A percentile compares a stretch with the other conserved stretches of the same genome.
Evolutionary conservation across 2,888 invertebrate species (phyloP).

Genomic region (Drosophila koepferae): DNA sequence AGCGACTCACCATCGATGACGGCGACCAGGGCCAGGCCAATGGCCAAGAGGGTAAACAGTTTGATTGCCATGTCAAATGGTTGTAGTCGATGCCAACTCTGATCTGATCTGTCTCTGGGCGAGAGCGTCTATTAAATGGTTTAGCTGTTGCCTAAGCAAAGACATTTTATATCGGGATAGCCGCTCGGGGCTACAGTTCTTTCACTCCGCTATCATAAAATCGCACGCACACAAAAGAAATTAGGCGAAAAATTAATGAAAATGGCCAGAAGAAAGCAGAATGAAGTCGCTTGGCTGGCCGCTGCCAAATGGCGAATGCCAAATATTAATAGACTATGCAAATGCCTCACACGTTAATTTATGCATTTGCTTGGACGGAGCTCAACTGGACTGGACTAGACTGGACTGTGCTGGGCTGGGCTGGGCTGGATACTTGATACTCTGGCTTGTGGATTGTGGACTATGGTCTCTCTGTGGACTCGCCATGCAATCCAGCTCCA

Average conservation of each 20-base stretch:
- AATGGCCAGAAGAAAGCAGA: conserved; percentile 27
- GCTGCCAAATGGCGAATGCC: conserved; percentile 36
- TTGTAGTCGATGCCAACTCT: conserved; percentile 4
- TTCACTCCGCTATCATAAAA: conserved; percentile 49
- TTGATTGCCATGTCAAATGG: conserved; percentile 58
- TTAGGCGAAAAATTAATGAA: conserved; percentile 47
- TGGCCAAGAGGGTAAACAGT: conserved; percentile 58
- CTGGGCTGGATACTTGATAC: background rate
- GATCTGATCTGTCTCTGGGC: conserved; percentile 52
- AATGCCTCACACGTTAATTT: conserved; percentile 62
- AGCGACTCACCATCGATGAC: conserved; percentile 65
- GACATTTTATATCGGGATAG: conserved; percentile 74
- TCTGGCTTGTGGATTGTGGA: conserved; percentile 5
- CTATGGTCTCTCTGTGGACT: conserved; percentile 1
- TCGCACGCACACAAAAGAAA: conserved; percentile 55
- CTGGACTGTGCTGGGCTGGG: background rate
- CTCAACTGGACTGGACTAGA: background rate
- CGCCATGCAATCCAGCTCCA: conserved; percentile 5
- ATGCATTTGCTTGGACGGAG: conserved; percentile 39
- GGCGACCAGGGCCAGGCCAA: conserved; percentile 60
- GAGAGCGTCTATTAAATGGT: conserved; percentile 72
- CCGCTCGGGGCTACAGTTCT: conserved; percentile 29
- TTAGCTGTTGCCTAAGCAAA: conserved; percentile 55
- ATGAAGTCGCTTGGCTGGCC: conserved; percentile 5
- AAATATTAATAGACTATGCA: conserved; percentile 75